Conservation (phyloP, 2,797 vertebrate species). For the Monodelphis domestica region DNA sequence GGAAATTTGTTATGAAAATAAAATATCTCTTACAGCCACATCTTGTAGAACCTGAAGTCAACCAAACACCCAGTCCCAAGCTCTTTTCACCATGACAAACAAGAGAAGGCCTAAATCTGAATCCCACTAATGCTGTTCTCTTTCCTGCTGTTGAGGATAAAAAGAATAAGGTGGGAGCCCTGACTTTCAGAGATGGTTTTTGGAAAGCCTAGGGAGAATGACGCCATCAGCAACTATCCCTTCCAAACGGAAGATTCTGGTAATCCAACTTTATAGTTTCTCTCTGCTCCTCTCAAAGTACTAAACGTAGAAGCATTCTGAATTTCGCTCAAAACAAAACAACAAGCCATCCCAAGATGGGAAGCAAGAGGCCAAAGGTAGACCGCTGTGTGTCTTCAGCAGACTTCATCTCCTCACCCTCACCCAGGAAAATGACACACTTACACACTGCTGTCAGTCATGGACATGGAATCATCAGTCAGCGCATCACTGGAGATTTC, state of each 20-base stretch:
- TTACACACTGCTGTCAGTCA: constrained; percentile 98
- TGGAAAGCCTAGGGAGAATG: not conserved
- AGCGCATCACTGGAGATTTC: constrained; percentile 96
- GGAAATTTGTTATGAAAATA: too few relatives aligned
- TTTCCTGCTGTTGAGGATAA: not conserved
- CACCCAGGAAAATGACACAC: constrained; percentile 72
- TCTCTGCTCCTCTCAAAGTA: not conserved
- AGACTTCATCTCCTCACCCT: rapidly evolving
- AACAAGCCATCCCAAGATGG: not conserved
- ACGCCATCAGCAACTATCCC: not conserved
- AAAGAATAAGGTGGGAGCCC: not conserved
- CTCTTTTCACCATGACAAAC: not conserved
- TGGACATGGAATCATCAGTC: constrained; percentile 96
- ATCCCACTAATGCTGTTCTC: not conserved
- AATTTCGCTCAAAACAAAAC: not conserved
- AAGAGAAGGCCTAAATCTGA: not conserved
- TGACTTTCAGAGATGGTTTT: not conserved
- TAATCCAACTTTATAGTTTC: not conserved
- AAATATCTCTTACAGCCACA: rapidly evolving
- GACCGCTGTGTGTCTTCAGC: not conserved
- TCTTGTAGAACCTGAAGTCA: not conserved
- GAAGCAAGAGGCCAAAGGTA: not conserved
- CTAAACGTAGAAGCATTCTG: not conserved
- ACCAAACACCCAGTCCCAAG: not conserved
- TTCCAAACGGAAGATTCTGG: not conserved